Percentiles rank a stretch among this genome's conserved stretches.
Evolutionary conservation across 2,888 invertebrate species (phyloP).

Genomic region (Drosophila ustulata): DNA sequence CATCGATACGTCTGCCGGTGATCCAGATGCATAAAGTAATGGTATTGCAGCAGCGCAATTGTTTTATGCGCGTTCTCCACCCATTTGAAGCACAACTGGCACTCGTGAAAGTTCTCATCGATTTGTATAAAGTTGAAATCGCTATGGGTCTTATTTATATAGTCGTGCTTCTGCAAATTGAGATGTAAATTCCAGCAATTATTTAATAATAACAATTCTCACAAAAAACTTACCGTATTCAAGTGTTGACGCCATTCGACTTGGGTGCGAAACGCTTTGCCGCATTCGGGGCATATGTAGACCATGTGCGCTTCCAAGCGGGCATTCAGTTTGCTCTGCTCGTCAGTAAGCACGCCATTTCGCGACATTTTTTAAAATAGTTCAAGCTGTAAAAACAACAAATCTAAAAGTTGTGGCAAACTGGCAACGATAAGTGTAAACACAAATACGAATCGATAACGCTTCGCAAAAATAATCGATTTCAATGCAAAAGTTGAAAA

Average conservation of each 20-base stretch:
- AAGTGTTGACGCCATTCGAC: constrained; percentile 79
- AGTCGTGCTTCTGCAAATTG: constrained; percentile 66
- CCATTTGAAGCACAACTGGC: constrained; percentile 77
- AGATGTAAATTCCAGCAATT: background rate
- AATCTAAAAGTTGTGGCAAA: background rate
- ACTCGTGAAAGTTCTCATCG: constrained; percentile 77
- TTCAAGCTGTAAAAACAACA: background rate
- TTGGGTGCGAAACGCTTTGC: constrained; percentile 74
- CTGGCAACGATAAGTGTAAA: background rate
- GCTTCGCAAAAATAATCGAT: background rate
- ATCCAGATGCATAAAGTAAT: constrained; percentile 79
- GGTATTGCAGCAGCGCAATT: constrained; percentile 80
- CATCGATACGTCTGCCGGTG: constrained; percentile 77
- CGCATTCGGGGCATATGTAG: constrained; percentile 81
- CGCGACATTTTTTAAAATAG: constrained; percentile 49
- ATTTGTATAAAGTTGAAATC: constrained; percentile 79
- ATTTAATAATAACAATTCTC: background rate
- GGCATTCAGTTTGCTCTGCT: constrained; percentile 62
- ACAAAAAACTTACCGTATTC: constrained; percentile 57
- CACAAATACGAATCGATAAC: background rate
- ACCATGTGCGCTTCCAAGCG: constrained; percentile 79
- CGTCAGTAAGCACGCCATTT: constrained; percentile 51
- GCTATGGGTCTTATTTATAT: constrained; percentile 66
- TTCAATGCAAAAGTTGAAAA: too few species aligned
- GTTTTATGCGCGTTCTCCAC: constrained; percentile 78